phyloP scores from a whole-genome alignment of 2,113 vertebrate genomes.

The Siniperca chuatsi region DNA sequence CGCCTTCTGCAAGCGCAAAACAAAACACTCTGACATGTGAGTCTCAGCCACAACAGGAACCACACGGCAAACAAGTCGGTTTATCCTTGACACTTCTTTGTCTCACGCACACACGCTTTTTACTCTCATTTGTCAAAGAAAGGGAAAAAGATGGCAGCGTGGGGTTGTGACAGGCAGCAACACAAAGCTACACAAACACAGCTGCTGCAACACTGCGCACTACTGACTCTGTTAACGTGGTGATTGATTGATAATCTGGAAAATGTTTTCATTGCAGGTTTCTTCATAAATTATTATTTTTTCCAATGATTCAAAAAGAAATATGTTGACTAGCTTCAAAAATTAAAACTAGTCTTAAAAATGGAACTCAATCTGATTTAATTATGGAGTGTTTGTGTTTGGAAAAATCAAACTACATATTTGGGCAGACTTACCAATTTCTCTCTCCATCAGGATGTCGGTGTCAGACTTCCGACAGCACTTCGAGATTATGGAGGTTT shows the following conservation, averaged over 20 bases:
- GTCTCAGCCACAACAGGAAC: neutral
- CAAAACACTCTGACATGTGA: neutral
- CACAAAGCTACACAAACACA: neutral
- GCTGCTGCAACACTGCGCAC: neutral
- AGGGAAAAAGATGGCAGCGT: neutral
- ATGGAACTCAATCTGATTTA: neutral
- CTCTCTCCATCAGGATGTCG: constrained; percentile 79
- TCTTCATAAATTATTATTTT: neutral
- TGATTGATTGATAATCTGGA: neutral
- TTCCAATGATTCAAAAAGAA: neutral
- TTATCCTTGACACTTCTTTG: neutral
- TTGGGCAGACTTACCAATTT: neutral
- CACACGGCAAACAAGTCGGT: neutral
- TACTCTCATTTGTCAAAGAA: neutral
- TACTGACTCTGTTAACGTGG: too few species aligned
- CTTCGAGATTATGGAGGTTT: constrained; percentile 84
- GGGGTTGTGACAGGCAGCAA: too few species aligned
- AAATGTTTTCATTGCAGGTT: neutral
- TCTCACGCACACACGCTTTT: neutral
- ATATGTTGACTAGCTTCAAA: neutral
- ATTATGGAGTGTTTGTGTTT: neutral
- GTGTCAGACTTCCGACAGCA: constrained; percentile 82
- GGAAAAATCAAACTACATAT: neutral
- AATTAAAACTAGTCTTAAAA: neutral
- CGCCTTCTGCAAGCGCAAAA: neutral